A percentile compares a stretch with the other conserved stretches of the same genome.
Evolutionary conservation across 2,888 invertebrate genomes (phyloP).

Genomic region (Pandemis corylana): DNA sequence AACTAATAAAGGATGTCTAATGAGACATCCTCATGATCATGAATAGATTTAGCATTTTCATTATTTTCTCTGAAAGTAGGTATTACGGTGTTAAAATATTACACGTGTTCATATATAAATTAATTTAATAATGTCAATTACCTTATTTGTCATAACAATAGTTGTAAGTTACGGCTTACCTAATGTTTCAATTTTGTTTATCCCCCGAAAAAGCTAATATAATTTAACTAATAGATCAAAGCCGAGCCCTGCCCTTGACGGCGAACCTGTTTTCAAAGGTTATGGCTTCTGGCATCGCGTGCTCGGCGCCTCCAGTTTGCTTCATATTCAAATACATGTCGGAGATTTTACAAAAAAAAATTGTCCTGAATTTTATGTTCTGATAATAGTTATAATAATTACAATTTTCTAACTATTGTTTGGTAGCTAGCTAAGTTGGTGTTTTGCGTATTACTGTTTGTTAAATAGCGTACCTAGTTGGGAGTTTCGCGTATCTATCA

Average conservation of each 20-base stretch:
- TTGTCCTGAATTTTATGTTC: neutral
- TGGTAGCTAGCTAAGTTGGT: too few species aligned
- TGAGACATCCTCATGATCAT: too few species aligned
- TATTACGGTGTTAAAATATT: too few species aligned
- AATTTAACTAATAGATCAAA: conserved; percentile 36
- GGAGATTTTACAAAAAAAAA: neutral
- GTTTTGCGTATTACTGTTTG: too few species aligned
- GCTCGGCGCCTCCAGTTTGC: conserved; percentile 22
- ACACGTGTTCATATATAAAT: too few species aligned
- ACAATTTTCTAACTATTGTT: too few species aligned
- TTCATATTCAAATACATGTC: conserved; percentile 20
- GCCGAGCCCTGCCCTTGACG: conserved; percentile 36
- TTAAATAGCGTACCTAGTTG: too few species aligned
- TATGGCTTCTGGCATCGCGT: conserved; percentile 38
- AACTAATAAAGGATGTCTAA: too few species aligned
- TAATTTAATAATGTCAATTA: neutral
- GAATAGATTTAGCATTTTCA: too few species aligned
- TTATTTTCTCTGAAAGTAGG: too few species aligned
- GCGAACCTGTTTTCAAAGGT: conserved; percentile 33
- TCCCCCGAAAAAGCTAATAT: conserved; percentile 14
- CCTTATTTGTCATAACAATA: neutral
- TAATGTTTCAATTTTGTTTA: conserved; percentile 6
- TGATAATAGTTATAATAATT: too few species aligned
- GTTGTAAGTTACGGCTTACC: neutral
- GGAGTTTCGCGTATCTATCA: too few species aligned